A percentile compares a stretch with the other conserved stretches of the same genome.
These are phyloP conservation scores for Trichomalopsis sarcophagae DNA, from an alignment of 1,140 invertebrate species.

Conservation along the genomic window DNA sequence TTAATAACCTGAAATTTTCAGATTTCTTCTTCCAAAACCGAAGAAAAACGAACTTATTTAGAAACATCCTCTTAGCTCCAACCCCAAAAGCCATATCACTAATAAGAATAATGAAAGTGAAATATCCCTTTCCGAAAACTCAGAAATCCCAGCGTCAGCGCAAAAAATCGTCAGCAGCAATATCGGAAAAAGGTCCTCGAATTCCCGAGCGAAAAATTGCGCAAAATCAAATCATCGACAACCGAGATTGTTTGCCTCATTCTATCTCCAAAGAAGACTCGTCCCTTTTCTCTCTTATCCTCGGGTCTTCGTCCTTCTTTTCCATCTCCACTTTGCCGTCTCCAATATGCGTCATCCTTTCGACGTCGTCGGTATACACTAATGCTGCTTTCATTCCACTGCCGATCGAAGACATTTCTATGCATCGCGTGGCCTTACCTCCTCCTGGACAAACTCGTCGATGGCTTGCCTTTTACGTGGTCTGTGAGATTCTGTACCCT, in stretches of 20 bases:
- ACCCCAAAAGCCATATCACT: conserved; percentile 1
- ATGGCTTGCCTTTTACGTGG: too few relatives aligned
- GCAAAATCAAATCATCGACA: conserved; percentile 27
- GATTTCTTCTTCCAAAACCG: background rate
- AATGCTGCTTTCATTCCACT: background rate
- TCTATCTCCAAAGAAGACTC: background rate
- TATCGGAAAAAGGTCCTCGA: background rate
- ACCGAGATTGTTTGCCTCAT: conserved; percentile 17
- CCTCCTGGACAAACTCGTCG: conserved; percentile 35
- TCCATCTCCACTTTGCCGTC: background rate
- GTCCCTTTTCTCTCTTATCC: background rate
- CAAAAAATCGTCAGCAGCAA: background rate
- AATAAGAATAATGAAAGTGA: conserved; percentile 8
- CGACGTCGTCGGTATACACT: background rate
- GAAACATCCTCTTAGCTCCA: background rate
- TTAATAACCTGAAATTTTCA: too few relatives aligned
- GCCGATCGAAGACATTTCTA: conserved; percentile 57
- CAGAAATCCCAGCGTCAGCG: background rate
- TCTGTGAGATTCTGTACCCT: background rate
- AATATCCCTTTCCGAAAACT: background rate
- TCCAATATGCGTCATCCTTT: conserved; percentile 18
- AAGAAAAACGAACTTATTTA: background rate
- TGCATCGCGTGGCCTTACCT: conserved; percentile 53
- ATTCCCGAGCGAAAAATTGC: conserved; percentile 24
- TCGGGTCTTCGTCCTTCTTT: background rate